Base-by-base conservation (phyloP, 30 jellyfish, hydroid and myxozoan genomes). In the Sanderia malayensis region DNA sequence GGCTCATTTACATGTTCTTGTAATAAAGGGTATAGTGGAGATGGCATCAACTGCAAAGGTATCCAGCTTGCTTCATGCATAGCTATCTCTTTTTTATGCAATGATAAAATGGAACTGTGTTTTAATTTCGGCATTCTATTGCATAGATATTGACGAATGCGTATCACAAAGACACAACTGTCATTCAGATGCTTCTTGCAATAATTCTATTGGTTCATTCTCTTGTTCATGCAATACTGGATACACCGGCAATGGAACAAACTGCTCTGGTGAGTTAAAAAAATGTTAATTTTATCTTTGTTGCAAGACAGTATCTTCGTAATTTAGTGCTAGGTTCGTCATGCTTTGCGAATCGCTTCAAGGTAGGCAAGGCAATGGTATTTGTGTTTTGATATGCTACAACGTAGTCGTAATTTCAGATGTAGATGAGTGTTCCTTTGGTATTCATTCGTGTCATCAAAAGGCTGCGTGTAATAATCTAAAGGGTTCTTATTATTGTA, bases 1-100 rank as follows among this genome's bases (percentile, higher is more conserved):
- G 97, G 97, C 20, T 74, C 97, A n/a, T 89, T 30, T 46, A 7
- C 20, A 28, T 89, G 97, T 67, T 21, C 23, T n/a, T 89, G 97
- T 74, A 76, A 58, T 11, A 31, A 58, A 24, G 97, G 94, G 22
- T 71, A 21, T 41, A 10, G 24, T 22, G 94, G 94, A 57, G 47
- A 73, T 82, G 94, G 91, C 17, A 21, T 64, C 21, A 53, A 71
- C 0, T 82, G 94, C 74, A 4, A 27, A 67, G 92, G 82, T 70
- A 19, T 10, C 6, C n/a, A n/a, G n/a, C n/a, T n/a, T n/a, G n/a
- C n/a, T n/a, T n/a, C n/a, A n/a, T n/a, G n/a, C n/a, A n/a, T n/a
- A n/a, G n/a, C n/a, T n/a, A n/a, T n/a, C n/a, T n/a, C n/a, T n/a
- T n/a, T n/a, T n/a, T n/a, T n/a, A n/a, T n/a, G n/a, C n/a, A n/a